Base-by-base conservation (phyloP, 2,797 vertebrate species). In the Sebastes iracundus region DNA sequence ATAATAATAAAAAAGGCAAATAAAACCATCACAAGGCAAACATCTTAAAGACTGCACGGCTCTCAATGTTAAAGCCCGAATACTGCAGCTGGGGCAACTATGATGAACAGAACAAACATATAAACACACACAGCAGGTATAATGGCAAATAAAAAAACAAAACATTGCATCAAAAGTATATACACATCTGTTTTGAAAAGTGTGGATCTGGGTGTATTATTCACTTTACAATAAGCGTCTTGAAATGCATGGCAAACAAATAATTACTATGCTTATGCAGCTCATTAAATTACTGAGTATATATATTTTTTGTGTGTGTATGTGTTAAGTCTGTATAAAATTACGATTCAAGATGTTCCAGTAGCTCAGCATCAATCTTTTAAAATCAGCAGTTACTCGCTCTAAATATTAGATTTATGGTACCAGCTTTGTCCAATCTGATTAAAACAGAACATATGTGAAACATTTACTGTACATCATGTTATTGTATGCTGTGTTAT, bases 351-450 rank as follows among this genome's bases (percentile, higher is more conserved):
- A 86, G 63, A 87, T 52, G 76, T 79, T 75, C 61, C 82, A 85
- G 74, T 86, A 90, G 74, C 73, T 88, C 52, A 42, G 79, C 58
- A 68, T 78, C 28, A 69, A 7, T 33, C 33, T 73, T 79, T 79
- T 69, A 14, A 77, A 75, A 75, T 81, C 56, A 75, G 62, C 82
- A 85, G 67, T 78, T 78, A 72, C 64, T 84, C 77, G 30, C 67
- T 81, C 68, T 79, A 85, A 85, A 81, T 75, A 60, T 77, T 79
- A 80, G 46, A 91, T 83, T 86, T 59, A 81, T 72, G 35, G 79
- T 23, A 70, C 68, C 77, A 83, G 71, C 73, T 82, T 84, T 7
- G 60, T 79, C 60, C n/a, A 32, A 75, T 74, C 73, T 49, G 76
- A 89, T 70, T 75, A 53, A 80, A 67, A 82, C 56, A 81, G 27